Conservation (phyloP, 2,888 invertebrate genomes). For the Galerucella calmariensis region DNA sequence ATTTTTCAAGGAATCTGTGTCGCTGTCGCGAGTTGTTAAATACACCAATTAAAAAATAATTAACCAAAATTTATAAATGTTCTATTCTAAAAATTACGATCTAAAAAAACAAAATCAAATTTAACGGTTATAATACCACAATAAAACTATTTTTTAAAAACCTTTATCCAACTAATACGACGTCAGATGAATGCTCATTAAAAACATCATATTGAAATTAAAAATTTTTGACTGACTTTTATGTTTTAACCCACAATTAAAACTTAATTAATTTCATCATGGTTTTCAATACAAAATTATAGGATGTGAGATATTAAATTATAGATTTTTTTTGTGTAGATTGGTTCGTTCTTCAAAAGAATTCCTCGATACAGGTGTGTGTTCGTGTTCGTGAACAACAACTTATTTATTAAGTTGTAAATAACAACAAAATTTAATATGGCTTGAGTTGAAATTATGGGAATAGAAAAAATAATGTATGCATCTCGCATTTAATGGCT, state of each 20-base stretch:
- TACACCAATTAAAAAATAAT: too few relatives aligned
- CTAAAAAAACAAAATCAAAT: slow-evolving; percentile 20
- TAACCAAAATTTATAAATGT: too few relatives aligned
- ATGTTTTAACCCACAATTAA: slow-evolving; percentile 26
- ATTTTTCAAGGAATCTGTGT: too few relatives aligned
- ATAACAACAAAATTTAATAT: slow-evolving; percentile 2
- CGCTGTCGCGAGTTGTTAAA: too few relatives aligned
- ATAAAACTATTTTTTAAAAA: slow-evolving; percentile 21
- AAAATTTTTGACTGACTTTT: slow-evolving; percentile 28
- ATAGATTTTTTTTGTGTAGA: slow-evolving; percentile 15
- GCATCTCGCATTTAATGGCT: too few relatives aligned
- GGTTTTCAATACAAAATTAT: slow-evolving; percentile 26
- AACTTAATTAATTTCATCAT: slow-evolving; percentile 20
- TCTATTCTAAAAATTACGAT: too few relatives aligned
- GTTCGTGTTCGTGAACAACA: background rate
- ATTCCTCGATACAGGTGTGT: slow-evolving; percentile 9
- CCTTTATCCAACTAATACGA: slow-evolving; percentile 21
- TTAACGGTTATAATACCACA: background rate
- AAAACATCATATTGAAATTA: slow-evolving; percentile 12
- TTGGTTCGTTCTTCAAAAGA: background rate
- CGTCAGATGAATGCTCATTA: slow-evolving; percentile 20
- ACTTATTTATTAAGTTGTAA: slow-evolving; percentile 5
- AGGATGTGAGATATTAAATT: slow-evolving; percentile 25
- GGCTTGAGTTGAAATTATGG: too few relatives aligned
- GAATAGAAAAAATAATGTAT: too few relatives aligned